Evolutionary conservation across 2,797 vertebrate species (phyloP).

Genomic region (Chelon auratus): DNA sequence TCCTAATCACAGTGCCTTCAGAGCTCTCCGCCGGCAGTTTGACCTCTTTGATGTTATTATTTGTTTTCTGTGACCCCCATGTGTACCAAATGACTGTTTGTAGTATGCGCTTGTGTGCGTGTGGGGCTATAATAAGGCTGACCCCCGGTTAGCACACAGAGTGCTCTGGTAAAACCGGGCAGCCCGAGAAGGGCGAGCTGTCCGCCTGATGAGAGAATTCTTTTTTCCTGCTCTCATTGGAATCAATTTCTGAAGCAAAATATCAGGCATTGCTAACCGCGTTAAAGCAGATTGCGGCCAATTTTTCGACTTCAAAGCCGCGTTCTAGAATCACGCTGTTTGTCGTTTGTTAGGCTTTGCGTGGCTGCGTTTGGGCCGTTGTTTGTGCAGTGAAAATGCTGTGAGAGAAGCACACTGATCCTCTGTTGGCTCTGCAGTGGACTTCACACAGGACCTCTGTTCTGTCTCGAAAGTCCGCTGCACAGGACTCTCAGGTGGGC

Average conservation of each 20-base stretch:
- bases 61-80: constrained; percentile 36
- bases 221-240: constrained; percentile 24
- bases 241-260: constrained; percentile 41
- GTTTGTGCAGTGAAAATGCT: constrained; percentile 44
- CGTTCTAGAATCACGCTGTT: constrained; percentile 40
- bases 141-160: constrained; percentile 79
- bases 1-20: constrained; percentile 32
- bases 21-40: constrained; percentile 24
- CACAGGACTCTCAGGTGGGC: constrained; percentile 57
- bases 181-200: constrained; percentile 17
- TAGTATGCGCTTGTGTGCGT: constrained; percentile 33
- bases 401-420: constrained; percentile 58
- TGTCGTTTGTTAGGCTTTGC: constrained; percentile 50
- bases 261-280: constrained; percentile 34
- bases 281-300: constrained; percentile 40
- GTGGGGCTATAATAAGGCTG: constrained; percentile 70
- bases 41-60: constrained; percentile 58
- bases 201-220: constrained; percentile 10
- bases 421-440: constrained; percentile 52
- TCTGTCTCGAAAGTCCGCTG: constrained; percentile 29
- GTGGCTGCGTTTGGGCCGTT: constrained; percentile 31
- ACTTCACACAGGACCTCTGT: constrained; percentile 67
- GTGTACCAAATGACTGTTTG: constrained; percentile 37
- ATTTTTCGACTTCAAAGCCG: constrained; percentile 61
- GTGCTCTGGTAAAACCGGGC: constrained; percentile 60